Evolutionary conservation across 2,113 vertebrate genomes (phyloP).

Genomic region (Neodontobutis hainanensis): DNA sequence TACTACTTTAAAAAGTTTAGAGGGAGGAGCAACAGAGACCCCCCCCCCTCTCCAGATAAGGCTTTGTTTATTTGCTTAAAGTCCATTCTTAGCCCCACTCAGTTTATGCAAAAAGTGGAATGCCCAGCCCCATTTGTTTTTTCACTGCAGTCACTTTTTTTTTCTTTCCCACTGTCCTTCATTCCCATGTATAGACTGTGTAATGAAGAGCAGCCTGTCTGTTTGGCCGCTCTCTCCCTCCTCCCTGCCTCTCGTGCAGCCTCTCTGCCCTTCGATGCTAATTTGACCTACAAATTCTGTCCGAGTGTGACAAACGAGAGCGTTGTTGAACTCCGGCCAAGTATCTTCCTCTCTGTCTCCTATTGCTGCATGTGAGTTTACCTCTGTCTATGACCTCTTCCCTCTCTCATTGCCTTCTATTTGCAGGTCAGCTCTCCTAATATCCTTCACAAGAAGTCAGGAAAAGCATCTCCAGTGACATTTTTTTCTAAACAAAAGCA

Average conservation of each 20-base stretch:
- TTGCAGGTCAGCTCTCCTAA: conserved; percentile 12
- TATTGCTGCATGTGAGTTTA: conserved; percentile 18
- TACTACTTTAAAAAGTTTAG: too few species aligned
- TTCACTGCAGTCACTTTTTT: conserved; percentile 8
- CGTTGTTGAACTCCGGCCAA: conserved; percentile 70
- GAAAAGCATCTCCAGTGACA: conserved; percentile 33
- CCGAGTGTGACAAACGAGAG: conserved; percentile 75
- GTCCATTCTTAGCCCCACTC: conserved; percentile 33
- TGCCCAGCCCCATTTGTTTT: background rate
- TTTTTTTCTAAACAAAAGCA: conserved; percentile 35
- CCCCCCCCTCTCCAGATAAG: too few species aligned
- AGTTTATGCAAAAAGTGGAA: conserved; percentile 25
- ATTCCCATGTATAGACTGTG: conserved; percentile 38
- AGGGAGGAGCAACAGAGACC: too few species aligned
- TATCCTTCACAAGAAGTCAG: conserved; percentile 19
- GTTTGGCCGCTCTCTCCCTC: conserved; percentile 33
- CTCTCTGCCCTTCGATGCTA: conserved; percentile 60
- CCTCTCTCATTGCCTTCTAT: conserved; percentile 2
- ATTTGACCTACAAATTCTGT: conserved; percentile 81
- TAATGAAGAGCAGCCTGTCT: conserved; percentile 56
- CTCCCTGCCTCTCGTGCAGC: conserved; percentile 22
- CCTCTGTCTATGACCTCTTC: conserved; percentile 24
- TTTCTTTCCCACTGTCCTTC: conserved; percentile 15
- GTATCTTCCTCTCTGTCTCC: conserved; percentile 53
- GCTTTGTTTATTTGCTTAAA: conserved; percentile 51